phyloP scores from a whole-genome alignment of 2,888 invertebrate species.

The Melipona beecheii region DNA sequence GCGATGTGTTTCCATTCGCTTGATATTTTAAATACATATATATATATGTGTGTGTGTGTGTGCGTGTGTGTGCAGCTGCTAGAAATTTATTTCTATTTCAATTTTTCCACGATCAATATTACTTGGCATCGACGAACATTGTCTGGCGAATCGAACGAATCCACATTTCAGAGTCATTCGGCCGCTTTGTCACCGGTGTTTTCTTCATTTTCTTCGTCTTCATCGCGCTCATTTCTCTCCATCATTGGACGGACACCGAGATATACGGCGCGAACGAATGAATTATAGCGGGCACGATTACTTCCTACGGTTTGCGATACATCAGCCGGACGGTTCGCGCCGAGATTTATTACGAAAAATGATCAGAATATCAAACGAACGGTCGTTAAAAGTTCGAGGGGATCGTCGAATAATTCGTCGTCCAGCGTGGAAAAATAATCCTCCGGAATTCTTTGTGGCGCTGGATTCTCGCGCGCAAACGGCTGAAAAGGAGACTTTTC shows the following conservation, averaged over 20 bases:
- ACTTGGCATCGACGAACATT: not conserved
- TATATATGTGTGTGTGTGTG: too few species aligned
- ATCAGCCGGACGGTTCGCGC: not conserved
- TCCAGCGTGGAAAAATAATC: not conserved
- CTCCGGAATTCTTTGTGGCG: too few species aligned
- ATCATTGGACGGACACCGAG: not conserved
- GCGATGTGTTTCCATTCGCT: not conserved
- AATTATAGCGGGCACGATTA: not conserved
- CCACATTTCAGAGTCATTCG: not conserved
- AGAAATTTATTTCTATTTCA: not conserved
- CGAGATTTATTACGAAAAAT: not conserved
- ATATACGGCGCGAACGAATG: not conserved
- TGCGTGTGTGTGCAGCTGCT: too few species aligned
- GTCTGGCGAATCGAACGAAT: not conserved
- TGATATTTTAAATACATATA: not conserved
- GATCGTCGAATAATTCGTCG: constrained; percentile 10
- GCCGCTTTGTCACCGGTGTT: not conserved
- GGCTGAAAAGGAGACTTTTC: not conserved
- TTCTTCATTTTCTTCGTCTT: not conserved
- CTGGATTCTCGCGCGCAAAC: too few species aligned
- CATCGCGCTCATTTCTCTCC: not conserved
- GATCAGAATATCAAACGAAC: not conserved
- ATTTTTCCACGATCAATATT: not conserved
- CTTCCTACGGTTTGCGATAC: not conserved
- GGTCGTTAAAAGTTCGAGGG: constrained; percentile 35